Evolutionary conservation across 2,888 invertebrate species (phyloP).

Genomic region (Stegophylla sp.): DNA sequence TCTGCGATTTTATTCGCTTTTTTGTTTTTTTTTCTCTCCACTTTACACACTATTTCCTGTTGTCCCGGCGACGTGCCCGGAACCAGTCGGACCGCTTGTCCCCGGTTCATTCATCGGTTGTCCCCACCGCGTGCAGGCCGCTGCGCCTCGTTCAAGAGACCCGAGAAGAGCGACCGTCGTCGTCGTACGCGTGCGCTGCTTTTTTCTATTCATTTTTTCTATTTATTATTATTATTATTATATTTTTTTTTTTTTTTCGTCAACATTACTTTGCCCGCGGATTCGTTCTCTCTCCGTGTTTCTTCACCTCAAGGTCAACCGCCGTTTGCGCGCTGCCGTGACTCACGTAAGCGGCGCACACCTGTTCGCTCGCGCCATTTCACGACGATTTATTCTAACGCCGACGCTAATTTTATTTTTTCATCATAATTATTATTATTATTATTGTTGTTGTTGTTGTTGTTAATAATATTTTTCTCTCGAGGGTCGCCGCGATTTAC

Average conservation of each 20-base stretch:
- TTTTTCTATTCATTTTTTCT: neutral
- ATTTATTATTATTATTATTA: too few relatives aligned
- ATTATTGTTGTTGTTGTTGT: too few relatives aligned
- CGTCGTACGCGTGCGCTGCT: neutral
- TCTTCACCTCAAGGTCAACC: slow-evolving; percentile 12
- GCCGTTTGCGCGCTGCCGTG: neutral
- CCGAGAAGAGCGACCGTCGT: neutral
- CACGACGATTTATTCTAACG: slow-evolving; percentile 1
- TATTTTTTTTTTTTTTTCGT: too few relatives aligned
- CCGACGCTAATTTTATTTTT: too few relatives aligned
- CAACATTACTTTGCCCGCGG: slow-evolving; percentile 14
- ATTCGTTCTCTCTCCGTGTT: neutral
- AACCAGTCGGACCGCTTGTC: slow-evolving; percentile 39
- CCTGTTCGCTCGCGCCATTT: slow-evolving; percentile 15
- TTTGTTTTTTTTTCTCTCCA: neutral
- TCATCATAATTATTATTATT: too few relatives aligned
- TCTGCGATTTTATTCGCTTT: slow-evolving; percentile 12
- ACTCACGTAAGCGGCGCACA: neutral
- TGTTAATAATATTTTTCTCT: too few relatives aligned
- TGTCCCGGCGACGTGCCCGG: slow-evolving; percentile 12
- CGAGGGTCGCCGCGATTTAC: too few relatives aligned
- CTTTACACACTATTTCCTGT: slow-evolving; percentile 25
- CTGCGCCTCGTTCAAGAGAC: slow-evolving; percentile 5
- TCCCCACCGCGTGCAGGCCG: slow-evolving; percentile 15
- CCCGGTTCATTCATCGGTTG: slow-evolving; percentile 51